Evolutionary conservation across 2,113 vertebrate genomes (phyloP).

Genomic region (Scopus umbretta): DNA sequence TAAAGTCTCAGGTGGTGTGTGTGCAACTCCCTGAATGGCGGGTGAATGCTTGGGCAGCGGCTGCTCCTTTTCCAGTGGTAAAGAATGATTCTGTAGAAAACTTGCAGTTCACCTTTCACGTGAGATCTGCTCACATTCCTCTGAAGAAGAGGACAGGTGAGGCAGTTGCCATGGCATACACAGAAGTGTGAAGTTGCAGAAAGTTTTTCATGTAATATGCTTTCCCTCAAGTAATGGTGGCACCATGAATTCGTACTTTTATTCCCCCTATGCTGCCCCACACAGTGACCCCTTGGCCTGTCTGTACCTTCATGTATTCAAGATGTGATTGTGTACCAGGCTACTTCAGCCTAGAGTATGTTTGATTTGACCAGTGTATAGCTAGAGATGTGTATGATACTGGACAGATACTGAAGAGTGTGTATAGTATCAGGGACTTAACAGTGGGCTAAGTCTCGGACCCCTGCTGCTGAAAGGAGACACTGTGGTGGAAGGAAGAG

Average conservation of each 20-base stretch:
- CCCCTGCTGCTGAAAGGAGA: fast-evolving
- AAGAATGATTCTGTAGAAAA: neutral
- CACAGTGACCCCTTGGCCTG: neutral
- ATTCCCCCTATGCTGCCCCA: neutral
- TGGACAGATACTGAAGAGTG: neutral
- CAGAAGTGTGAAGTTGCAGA: neutral
- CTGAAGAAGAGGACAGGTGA: neutral
- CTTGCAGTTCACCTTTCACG: neutral
- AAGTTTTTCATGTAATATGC: neutral
- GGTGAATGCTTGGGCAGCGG: too few species aligned
- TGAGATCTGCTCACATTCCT: neutral
- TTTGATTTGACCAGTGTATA: neutral
- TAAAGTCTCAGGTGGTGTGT: too few species aligned
- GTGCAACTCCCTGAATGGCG: too few species aligned
- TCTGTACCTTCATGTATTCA: neutral
- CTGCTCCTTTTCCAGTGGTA: too few species aligned
- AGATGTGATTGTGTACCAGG: neutral
- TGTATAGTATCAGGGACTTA: neutral
- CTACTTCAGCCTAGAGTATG: neutral
- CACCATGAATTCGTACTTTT: neutral
- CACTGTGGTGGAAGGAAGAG: neutral
- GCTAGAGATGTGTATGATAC: neutral
- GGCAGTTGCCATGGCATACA: neutral
- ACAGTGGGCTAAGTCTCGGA: neutral
- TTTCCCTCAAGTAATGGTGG: neutral